Evolutionary conservation across 2,888 invertebrate genomes (phyloP), one percentile per base, ranked within the genome.

Genomic region (Meganola albula): DNA sequence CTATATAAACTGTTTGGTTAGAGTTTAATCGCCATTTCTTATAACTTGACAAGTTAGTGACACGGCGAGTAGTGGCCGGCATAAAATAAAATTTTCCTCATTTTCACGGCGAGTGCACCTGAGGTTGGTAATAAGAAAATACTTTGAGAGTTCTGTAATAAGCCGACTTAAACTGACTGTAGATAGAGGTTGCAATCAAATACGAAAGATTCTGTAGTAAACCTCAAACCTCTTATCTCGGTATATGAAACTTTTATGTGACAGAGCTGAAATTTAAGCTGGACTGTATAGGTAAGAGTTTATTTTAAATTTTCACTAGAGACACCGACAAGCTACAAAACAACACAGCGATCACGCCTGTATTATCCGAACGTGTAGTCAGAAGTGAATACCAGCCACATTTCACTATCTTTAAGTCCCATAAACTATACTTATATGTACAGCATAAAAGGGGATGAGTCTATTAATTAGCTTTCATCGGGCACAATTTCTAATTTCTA

Each of bases 91-190:
- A 61, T 57, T 63, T 65, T 57, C 8, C 45, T 57, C 52, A 64
- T 70, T 73, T 65, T 59, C 51, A 34, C 51, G 47, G 42, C 47
- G 49, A 59, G 53, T 65, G 60, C 66, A 69, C 60, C 68, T 69
- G 60, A 49, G 53, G 45, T 51, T 40, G 54, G 52, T 52, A 70
- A 69, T 63, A 59, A 51, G 58, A 63, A 64, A 63, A 70, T 60
- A 63, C 58, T 70, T 63, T 51, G 48, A 53, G 50, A 60, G 58
- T 59, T 63, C 65, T 60, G 63, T 59, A 68, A 63, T 75, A 74
- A 76, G 66, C 70, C 65, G 62, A 63, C 63, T 68, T 66, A 65
- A 48, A 49, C 52, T 54, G 52, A 57, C 63, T 58, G 66, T 59
- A 59, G 58, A 57, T 64, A 63, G 52, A 66, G 51, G 54, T 46